Base-by-base conservation (phyloP, 2,797 vertebrate genomes). In the Eutrigla gurnardus region DNA sequence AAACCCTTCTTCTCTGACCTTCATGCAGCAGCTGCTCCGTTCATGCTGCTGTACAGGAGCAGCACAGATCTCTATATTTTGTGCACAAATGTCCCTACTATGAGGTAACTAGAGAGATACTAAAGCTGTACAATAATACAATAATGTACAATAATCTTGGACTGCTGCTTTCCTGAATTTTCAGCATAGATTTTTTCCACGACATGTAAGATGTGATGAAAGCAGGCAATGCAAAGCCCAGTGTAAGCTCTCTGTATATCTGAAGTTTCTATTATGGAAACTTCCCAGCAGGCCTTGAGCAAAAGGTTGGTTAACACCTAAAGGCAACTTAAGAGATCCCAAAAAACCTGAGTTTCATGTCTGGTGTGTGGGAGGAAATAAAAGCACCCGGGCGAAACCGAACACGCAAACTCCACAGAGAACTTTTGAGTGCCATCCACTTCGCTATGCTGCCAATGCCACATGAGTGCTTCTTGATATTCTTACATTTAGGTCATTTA, bases 1-100 rank as follows among this genome's bases (percentile, higher is more conserved):
- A 54, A 8, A 64, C 15, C 18, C 6, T 5, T 18, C 7, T 43
- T 58, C 62, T 47, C 35, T 77, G 78, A 84, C 84, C 81, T 80
- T 80, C 67, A 78, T 36, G 40, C 57, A 59, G 57, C 42, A 37
- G 49, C 54, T 35, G 10, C 39, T 78, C 25, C 46, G 39, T 66
- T 54, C 45, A 50, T 18, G 13, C 50, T 46, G 46, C 54, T 50
- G 35, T 45, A 53, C 47, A 65, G 11, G 32, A 55, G 54, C 59
- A 77, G 50, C 32, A 50, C 39, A 55, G 35, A 62, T 50, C 42
- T 61, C 43, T 69, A 61, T 45, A 35, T 50, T 80, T 84, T 70
- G 60, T 60, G 9, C 47, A 33, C 37, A 45, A 35, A 67, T 65
- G 40, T 49, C 7, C 47, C 15, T 0, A 15, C 6, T 47, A 58